These are phyloP conservation scores for Bombus turneri DNA, from an alignment of 1,140 invertebrate genomes.

Conservation along the genomic window DNA sequence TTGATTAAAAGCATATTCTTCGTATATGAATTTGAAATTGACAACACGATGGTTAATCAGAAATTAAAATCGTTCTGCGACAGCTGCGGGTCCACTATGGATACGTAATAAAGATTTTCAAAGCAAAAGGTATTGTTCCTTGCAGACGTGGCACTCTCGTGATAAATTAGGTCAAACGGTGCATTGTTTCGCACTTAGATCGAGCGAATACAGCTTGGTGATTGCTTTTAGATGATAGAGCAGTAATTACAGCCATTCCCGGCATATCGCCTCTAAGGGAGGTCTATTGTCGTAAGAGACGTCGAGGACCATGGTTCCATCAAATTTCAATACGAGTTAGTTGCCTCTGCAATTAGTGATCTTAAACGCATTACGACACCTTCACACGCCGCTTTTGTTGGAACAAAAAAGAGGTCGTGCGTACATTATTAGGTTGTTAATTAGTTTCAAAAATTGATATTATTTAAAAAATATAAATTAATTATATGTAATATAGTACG, in stretches of 20 bases:
- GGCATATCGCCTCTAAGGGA: slow-evolving; percentile 31
- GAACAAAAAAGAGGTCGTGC: slow-evolving; percentile 29
- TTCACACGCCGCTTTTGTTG: slow-evolving; percentile 47
- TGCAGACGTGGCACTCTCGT: neutral
- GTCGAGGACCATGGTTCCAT: slow-evolving; percentile 25
- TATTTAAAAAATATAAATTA: neutral
- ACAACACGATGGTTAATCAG: neutral
- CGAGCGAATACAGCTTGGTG: slow-evolving; percentile 26
- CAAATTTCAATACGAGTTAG: slow-evolving; percentile 46
- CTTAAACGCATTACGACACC: slow-evolving; percentile 64
- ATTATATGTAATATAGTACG: neutral
- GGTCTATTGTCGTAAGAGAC: slow-evolving; percentile 50
- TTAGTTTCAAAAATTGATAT: neutral
- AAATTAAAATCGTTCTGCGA: neutral
- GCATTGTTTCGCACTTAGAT: slow-evolving; percentile 43
- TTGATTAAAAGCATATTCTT: neutral
- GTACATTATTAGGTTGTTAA: neutral
- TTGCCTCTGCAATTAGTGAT: slow-evolving; percentile 56
- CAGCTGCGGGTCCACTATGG: neutral
- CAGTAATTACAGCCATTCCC: slow-evolving; percentile 55
- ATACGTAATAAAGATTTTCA: neutral
- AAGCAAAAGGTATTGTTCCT: slow-evolving; percentile 9
- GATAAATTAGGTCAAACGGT: slow-evolving; percentile 43
- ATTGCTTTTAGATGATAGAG: slow-evolving; percentile 59
- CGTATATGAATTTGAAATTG: neutral